phyloP scores from a whole-genome alignment of 2,888 invertebrate genomes.

The Chymomyza amoena region DNA sequence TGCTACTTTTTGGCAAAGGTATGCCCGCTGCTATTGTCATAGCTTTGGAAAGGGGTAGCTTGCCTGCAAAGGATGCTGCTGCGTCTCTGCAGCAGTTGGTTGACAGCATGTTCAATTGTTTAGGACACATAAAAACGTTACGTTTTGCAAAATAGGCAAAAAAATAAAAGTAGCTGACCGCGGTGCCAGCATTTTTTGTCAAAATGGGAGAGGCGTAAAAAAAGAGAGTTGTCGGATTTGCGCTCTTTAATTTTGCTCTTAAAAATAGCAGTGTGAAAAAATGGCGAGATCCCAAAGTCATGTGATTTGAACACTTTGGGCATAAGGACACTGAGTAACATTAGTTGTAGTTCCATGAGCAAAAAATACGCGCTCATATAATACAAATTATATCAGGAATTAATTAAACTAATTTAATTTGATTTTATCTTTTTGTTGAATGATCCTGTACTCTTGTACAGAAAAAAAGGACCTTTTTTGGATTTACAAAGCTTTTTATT shows the following conservation, averaged over 20 bases:
- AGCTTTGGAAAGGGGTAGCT: slow-evolving; percentile 60
- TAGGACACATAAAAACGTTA: slow-evolving; percentile 42
- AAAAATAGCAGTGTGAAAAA: slow-evolving; percentile 17
- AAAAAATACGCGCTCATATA: no score
- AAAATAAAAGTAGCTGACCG: slow-evolving; percentile 50
- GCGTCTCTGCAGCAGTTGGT: slow-evolving; percentile 32
- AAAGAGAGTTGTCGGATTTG: background rate
- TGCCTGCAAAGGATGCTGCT: slow-evolving; percentile 38
- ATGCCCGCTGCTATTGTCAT: slow-evolving; percentile 34
- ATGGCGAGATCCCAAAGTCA: slow-evolving; percentile 1
- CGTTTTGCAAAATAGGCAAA: slow-evolving; percentile 33
- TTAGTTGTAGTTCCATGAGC: background rate
- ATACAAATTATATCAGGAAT: no score
- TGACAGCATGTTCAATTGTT: slow-evolving; percentile 56
- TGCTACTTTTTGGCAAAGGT: slow-evolving; percentile 66
- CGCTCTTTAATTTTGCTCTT: slow-evolving; percentile 43
- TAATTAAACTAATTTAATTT: no score
- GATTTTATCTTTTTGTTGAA: no score
- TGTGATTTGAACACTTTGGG: background rate
- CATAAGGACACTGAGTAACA: slow-evolving; percentile 25
- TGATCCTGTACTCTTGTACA: no score
- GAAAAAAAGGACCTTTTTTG: no score
- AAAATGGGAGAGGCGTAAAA: background rate
- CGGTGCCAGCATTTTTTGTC: slow-evolving; percentile 42
- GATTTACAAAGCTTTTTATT: no score